phyloP scores from a whole-genome alignment of 2,797 vertebrate genomes.

The Phataginus tetradactyla region DNA sequence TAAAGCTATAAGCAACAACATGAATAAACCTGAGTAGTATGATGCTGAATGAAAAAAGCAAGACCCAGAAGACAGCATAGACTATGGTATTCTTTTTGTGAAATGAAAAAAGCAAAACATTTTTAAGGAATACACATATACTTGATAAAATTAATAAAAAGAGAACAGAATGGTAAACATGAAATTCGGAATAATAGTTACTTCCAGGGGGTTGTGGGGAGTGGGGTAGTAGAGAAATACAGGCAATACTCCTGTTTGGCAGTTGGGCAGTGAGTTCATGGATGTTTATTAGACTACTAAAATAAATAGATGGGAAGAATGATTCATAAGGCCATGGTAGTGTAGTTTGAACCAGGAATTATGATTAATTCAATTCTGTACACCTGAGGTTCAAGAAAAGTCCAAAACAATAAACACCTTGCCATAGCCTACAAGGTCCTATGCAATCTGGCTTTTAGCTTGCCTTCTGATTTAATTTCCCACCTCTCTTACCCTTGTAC shows the following conservation, averaged over 20 bases:
- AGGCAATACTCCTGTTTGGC: background rate
- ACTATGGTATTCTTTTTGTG: background rate
- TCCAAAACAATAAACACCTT: background rate
- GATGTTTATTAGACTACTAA: background rate
- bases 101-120: background rate
- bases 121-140: background rate
- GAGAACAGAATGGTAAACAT: background rate
- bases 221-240: background rate
- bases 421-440: background rate
- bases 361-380: conserved; percentile 32
- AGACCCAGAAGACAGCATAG: background rate
- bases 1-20: background rate
- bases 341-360: background rate
- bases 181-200: background rate
- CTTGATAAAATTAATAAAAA: background rate
- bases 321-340: background rate
- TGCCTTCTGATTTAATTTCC: conserved; percentile 11
- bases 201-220: background rate
- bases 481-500: background rate
- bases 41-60: background rate
- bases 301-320: background rate
- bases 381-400: background rate
- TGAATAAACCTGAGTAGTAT: background rate
- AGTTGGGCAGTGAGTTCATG: background rate
- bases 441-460: background rate